phyloP scores from a whole-genome alignment of 2,113 vertebrate species.

The Strix aluco region DNA sequence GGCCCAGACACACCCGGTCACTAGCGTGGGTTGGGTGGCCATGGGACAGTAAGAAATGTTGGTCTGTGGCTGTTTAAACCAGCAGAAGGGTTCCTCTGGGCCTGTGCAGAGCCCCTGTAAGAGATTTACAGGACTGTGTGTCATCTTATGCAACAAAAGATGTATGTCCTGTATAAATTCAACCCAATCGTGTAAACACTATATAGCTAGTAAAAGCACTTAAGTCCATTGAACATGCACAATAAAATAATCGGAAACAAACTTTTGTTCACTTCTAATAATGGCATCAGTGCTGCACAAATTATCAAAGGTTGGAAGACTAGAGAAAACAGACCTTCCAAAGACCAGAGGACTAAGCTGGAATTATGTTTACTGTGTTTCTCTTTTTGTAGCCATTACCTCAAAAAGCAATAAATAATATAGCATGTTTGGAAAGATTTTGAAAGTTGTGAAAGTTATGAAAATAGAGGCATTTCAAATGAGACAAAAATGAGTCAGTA shows the following conservation, averaged over 20 bases:
- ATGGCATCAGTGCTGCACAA: rapidly evolving
- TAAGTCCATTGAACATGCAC: neutral
- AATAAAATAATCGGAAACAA: neutral
- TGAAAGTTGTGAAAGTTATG: neutral
- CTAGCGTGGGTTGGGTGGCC: rapidly evolving
- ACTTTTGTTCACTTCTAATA: neutral
- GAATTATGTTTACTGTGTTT: neutral
- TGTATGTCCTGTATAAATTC: neutral
- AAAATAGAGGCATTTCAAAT: neutral
- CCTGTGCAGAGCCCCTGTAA: rapidly evolving
- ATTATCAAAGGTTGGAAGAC: neutral
- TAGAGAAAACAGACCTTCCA: neutral
- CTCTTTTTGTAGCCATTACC: neutral
- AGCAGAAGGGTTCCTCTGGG: neutral
- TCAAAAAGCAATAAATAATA: neutral
- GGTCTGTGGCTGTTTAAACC: neutral
- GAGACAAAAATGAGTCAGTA: neutral
- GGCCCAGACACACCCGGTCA: rapidly evolving
- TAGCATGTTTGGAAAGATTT: rapidly evolving
- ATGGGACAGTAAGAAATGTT: rapidly evolving
- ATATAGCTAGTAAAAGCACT: neutral
- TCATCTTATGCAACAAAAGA: rapidly evolving
- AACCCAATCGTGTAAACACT: neutral
- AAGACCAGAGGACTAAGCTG: neutral
- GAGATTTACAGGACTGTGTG: neutral